Conservation (phyloP, 2,888 invertebrate species). For the Zhengitettix transpicula region DNA sequence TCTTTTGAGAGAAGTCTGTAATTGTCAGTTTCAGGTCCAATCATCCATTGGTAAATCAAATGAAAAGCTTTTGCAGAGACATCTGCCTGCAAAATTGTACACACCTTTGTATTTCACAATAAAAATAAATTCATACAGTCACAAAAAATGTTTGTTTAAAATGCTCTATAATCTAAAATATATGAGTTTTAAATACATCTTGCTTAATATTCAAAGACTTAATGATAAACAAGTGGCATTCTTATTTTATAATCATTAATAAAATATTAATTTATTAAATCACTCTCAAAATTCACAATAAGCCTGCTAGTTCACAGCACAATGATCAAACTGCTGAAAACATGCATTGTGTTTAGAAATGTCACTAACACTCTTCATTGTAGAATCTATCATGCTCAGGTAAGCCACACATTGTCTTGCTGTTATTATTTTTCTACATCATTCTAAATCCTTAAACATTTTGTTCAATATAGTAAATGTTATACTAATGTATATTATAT, state of each 20-base stretch:
- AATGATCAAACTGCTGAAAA: too few relatives aligned
- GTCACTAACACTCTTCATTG: too few relatives aligned
- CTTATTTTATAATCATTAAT: too few relatives aligned
- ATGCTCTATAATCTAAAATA: too few relatives aligned
- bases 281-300: too few relatives aligned
- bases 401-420: too few relatives aligned
- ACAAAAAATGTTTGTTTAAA: neutral
- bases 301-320: too few relatives aligned
- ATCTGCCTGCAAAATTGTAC: slow-evolving; percentile 20
- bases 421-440: too few relatives aligned
- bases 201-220: neutral
- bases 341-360: too few relatives aligned
- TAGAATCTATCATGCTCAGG: too few relatives aligned
- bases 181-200: neutral
- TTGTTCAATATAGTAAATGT: neutral
- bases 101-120: neutral
- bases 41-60: slow-evolving; percentile 70
- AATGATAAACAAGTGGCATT: too few relatives aligned
- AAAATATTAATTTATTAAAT: too few relatives aligned
- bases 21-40: slow-evolving; percentile 42
- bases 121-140: neutral
- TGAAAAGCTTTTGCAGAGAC: slow-evolving; percentile 43
- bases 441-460: neutral
- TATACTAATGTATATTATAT: neutral
- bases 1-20: slow-evolving; percentile 46